phyloP scores from a whole-genome alignment of 2,797 vertebrate species.

The Hydrophis major region DNA sequence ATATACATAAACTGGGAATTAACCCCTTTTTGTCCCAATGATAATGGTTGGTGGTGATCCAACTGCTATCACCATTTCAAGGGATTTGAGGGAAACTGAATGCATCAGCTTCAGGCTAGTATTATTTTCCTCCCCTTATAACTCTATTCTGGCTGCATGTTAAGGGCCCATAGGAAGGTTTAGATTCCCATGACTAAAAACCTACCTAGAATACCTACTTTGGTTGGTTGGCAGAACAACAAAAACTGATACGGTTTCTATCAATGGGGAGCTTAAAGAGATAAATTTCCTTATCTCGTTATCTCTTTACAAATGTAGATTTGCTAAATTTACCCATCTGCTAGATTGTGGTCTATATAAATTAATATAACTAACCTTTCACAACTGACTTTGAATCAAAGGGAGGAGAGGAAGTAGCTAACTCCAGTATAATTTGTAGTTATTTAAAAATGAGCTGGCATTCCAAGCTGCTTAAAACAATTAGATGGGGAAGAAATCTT shows the following conservation, averaged over 20 bases:
- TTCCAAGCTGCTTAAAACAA: not conserved
- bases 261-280: not conserved
- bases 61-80: not conserved
- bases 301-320: not conserved
- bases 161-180: not conserved
- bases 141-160: not conserved
- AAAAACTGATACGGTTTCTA: not conserved
- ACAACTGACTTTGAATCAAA: not conserved
- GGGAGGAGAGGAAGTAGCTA: not conserved
- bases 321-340: not conserved
- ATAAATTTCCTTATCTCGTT: no score
- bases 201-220: not conserved
- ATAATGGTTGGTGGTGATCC: not conserved
- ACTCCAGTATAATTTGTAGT: not conserved
- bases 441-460: not conserved
- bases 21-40: not conserved
- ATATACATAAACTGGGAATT: not conserved
- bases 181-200: not conserved
- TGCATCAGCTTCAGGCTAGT: not conserved
- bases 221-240: not conserved
- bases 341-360: not conserved
- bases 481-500: not conserved
- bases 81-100: not conserved
- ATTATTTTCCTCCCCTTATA: not conserved
- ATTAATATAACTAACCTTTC: not conserved